A percentile compares a stretch with the other conserved stretches of the same genome.
Conservation (phyloP, 2,113 vertebrate species). For the Mionectes macconnelli region DNA sequence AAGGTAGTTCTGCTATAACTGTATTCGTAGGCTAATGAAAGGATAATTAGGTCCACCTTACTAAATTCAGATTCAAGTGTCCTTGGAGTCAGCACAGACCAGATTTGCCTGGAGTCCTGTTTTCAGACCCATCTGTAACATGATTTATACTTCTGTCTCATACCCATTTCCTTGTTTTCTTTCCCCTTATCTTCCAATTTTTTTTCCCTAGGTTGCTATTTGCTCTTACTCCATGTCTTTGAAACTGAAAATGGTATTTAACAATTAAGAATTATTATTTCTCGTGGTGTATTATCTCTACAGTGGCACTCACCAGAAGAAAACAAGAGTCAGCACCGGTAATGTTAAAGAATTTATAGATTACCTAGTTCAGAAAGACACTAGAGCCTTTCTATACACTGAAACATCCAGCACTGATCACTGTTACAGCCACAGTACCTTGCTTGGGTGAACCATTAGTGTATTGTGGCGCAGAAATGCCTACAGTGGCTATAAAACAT, state of each 20-base stretch:
- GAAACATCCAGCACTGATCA: conserved; percentile 13
- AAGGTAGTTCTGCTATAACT: not conserved
- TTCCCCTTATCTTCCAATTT: not conserved
- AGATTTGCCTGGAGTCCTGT: not conserved
- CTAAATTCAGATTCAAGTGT: not conserved
- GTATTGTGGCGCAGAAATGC: conserved; percentile 10
- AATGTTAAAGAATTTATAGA: conserved; percentile 25
- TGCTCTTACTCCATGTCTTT: not conserved
- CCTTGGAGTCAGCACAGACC: not conserved
- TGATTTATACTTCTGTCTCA: not conserved
- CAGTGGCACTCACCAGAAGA: not conserved
- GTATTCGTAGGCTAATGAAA: not conserved
- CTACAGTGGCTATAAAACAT: conserved; percentile 35
- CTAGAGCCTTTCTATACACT: not conserved
- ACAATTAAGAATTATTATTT: conserved; percentile 9
- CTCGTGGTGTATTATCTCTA: not conserved
- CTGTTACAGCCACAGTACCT: conserved; percentile 5
- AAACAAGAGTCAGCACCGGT: conserved; percentile 20
- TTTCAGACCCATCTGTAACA: not conserved
- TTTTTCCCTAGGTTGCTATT: not conserved
- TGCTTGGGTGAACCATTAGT: conserved; percentile 37
- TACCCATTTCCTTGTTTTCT: not conserved
- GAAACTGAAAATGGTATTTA: not conserved
- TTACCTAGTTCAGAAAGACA: conserved; percentile 34
- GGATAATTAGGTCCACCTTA: not conserved